These are phyloP conservation scores for Jordanella pulchra DNA, from an alignment of 2,797 vertebrate species.

Conservation along the genomic window DNA sequence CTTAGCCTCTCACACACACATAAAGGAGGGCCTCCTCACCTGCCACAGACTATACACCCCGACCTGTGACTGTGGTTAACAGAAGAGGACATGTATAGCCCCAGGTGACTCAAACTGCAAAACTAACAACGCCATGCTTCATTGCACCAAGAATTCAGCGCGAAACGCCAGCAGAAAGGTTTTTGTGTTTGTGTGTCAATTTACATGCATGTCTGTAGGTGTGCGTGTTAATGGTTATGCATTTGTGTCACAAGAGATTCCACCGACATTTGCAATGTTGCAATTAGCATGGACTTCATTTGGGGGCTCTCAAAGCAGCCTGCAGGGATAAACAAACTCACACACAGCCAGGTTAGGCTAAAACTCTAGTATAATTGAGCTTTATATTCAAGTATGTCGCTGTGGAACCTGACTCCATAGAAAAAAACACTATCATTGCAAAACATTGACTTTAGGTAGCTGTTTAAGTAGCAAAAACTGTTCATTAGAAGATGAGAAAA, in stretches of 20 bases:
- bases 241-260: conserved; percentile 39
- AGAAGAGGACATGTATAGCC: conserved; percentile 70
- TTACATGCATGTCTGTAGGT: conserved; percentile 21
- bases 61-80: conserved; percentile 65
- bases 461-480: not conserved
- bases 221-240: conserved; percentile 24
- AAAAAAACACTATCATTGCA: not conserved
- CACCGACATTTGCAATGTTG: conserved; percentile 10
- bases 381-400: not conserved
- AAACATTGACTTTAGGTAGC: not conserved
- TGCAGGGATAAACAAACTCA: conserved; percentile 25
- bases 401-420: not conserved
- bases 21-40: conserved; percentile 53
- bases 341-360: not conserved
- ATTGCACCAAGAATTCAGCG: conserved; percentile 52
- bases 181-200: conserved; percentile 27
- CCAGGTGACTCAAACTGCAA: conserved; percentile 72
- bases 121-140: conserved; percentile 73
- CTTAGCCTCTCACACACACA: conserved; percentile 25
- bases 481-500: no score
- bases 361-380: not conserved
- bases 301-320: conserved; percentile 20
- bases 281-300: conserved; percentile 35
- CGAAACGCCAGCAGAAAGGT: conserved; percentile 56
- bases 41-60: conserved; percentile 53